These are phyloP conservation scores for Neopelma chrysocephalum DNA, from an alignment of 2,797 vertebrate genomes.

Conservation along the genomic window DNA sequence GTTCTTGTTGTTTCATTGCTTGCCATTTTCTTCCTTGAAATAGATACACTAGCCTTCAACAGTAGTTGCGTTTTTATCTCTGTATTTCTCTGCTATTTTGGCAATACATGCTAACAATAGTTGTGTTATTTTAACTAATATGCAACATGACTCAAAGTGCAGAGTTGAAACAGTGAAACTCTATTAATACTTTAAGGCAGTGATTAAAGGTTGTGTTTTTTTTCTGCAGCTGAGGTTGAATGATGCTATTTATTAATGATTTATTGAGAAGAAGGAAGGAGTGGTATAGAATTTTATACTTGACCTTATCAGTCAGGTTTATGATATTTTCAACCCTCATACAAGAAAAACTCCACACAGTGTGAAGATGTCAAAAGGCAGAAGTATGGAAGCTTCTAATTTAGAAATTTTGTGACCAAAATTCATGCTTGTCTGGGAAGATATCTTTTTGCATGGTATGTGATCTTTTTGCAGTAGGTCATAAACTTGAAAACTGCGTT, in stretches of 20 bases:
- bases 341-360: not conserved
- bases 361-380: not conserved
- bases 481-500: not conserved
- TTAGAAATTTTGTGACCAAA: not conserved
- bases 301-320: not conserved
- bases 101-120: not conserved
- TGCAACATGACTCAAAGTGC: not conserved
- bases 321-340: not conserved
- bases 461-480: not conserved
- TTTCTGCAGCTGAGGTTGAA: not conserved
- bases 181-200: not conserved
- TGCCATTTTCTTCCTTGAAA: not conserved
- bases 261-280: not conserved
- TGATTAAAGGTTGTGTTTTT: not conserved
- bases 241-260: not conserved
- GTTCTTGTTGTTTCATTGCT: not conserved
- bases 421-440: rapidly evolving
- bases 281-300: not conserved
- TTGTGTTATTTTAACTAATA: not conserved
- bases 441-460: not conserved
- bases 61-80: not conserved
- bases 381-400: not conserved
- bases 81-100: not conserved
- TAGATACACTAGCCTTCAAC: not conserved
- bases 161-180: not conserved